Evolutionary conservation across 2,888 invertebrate genomes (phyloP), one percentile per base, ranked within the genome.

Genomic region (Marasmarcha lunaedactyla): DNA sequence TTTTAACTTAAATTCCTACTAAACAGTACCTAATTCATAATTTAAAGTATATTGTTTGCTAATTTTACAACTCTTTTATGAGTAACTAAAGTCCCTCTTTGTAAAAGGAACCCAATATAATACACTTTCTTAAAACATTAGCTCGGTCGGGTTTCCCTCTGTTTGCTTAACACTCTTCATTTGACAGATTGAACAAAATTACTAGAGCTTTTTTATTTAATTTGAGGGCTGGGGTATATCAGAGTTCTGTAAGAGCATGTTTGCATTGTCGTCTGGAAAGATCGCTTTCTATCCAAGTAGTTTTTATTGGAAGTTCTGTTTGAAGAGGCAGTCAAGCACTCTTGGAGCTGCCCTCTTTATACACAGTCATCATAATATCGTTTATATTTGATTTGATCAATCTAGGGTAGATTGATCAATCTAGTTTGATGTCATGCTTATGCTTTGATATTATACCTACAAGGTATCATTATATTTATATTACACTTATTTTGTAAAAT

Each of bases 151-250:
- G 35, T 27, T 15, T 20, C 69, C 79, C 78, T 78, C 67, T 81
- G 78, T 83, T 83, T 83, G 70, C 78, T 62, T 53, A 83, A 68
- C 79, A 79, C 81, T 83, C 73, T 79, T 72, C 76, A 73, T 78
- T 78, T 81, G 81, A 83, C 81, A 83, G 78, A 79, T 83, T 39
- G 39, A 35, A 40, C 42, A 40, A 39, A 45, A 59, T 78, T 69
- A 77, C 68, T 68, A 61, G 63, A 71, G 71, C 64, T 71, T 77
- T 79, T 78, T 76, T 78, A 73, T 78, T 79, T 77, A 76, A 78
- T 78, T 76, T 76, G 59, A 73, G 72, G 71, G 74, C 62, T 72
- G 70, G 66, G 60, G 56, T 57, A 66, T 65, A 61, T 57, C 57
- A 57, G 59, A 60, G 64, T 59, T 56, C 52, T 57, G 60, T 54